A percentile compares a stretch with the other conserved stretches of the same genome.
Conservation (phyloP, 2,113 vertebrate species). For the Trichomycterus rosablanca region DNA sequence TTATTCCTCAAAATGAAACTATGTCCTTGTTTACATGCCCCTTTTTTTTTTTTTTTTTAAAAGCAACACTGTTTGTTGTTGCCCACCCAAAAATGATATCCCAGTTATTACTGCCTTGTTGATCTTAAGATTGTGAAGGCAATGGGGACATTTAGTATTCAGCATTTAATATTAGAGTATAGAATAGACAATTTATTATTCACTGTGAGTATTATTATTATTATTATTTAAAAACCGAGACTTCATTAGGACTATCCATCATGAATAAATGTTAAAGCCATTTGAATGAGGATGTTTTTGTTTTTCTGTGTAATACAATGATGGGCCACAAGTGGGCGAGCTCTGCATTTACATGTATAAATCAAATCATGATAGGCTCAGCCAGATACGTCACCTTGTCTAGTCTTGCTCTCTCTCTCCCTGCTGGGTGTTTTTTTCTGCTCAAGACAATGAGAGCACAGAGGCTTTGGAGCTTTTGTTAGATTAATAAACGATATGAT, state of each 20-base stretch:
- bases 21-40: no score
- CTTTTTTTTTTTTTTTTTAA: no score
- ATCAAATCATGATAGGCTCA: conserved; percentile 9
- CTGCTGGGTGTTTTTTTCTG: conserved; percentile 45
- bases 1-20: no score
- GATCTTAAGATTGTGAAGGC: no score
- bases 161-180: no score
- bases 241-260: no score
- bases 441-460: conserved; percentile 37
- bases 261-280: background rate
- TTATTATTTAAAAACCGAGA: background rate
- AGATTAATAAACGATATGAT: conserved; percentile 21
- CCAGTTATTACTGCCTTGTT: no score
- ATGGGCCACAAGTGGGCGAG: conserved; percentile 48
- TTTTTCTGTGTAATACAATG: conserved; percentile 4
- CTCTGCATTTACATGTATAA: conserved; percentile 7
- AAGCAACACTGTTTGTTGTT: no score
- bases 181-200: no score
- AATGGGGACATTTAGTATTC: no score
- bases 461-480: conserved; percentile 31
- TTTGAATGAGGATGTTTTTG: background rate
- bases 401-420: conserved; percentile 36
- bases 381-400: conserved; percentile 48
- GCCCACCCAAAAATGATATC: no score
- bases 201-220: no score